phyloP scores from a whole-genome alignment of 37 sponge, comb jelly and placozoan genomes.

The Tethya wilhelma region DNA sequence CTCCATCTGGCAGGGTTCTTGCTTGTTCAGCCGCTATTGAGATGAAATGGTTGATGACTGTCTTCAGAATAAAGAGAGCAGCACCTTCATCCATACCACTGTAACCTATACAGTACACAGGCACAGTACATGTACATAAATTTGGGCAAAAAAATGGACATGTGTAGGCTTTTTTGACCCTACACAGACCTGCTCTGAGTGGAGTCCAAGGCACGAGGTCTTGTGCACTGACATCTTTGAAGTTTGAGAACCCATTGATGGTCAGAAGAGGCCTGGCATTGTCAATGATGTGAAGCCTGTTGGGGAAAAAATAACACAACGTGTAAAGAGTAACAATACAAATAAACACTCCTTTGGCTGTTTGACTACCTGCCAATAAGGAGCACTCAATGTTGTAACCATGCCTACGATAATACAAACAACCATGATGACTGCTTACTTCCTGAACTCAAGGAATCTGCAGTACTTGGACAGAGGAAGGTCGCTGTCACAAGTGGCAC shows the following conservation, averaged over 20 bases:
- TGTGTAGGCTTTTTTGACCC: neutral
- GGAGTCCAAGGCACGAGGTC: conserved; percentile 82
- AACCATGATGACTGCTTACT: conserved; percentile 33
- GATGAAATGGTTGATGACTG: conserved; percentile 45
- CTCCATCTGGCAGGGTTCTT: conserved; percentile 33
- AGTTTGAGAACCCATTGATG: conserved; percentile 64
- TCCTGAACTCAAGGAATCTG: conserved; percentile 77
- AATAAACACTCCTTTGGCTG: no score
- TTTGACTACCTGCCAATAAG: no score
- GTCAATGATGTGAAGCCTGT: conserved; percentile 35
- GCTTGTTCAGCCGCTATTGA: conserved; percentile 48
- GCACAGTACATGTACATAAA: neutral
- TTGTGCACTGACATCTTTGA: conserved; percentile 50
- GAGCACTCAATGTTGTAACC: no score
- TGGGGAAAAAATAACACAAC: neutral
- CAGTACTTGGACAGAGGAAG: conserved; percentile 57
- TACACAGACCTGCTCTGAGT: conserved; percentile 59
- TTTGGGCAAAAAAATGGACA: neutral
- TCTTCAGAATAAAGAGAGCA: conserved; percentile 50
- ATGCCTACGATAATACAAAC: no score
- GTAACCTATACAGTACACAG: conserved; percentile 12
- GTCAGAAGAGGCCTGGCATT: conserved; percentile 27
- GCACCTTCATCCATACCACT: conserved; percentile 61
- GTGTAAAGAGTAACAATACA: neutral
- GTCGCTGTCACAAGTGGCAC: conserved; percentile 50